Base-by-base conservation (phyloP, 1,140 invertebrate genomes). In the Ostrea edulis region DNA sequence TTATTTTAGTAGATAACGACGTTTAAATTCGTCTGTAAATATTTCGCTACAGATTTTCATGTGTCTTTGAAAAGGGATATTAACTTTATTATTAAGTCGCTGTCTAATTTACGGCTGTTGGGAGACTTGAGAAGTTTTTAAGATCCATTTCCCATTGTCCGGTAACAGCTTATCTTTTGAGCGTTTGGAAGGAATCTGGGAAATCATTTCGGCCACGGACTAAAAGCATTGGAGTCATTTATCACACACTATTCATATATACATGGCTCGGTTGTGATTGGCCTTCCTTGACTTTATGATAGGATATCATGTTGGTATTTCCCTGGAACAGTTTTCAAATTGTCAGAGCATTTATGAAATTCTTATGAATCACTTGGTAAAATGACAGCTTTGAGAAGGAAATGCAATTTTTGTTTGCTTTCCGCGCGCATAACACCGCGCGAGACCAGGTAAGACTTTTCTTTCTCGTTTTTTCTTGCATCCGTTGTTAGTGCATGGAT, bases 1-100 rank as follows among this genome's bases (percentile, higher is more conserved):
- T 77, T 77, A 77, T 77, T 77, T 77, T 29, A 77, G 68, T 77
- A 77, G 68, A 77, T 77, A 77, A 77, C 68, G 68, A 9, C 68
- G 68, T 77, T 77, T 77, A 77, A 77, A 77, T 77, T 77, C 68
- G 25, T 29, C 8, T 77, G 68, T 77, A 77, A 77, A 77, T 77
- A 77, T 77, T 77, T 25, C 68, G 35, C 25, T 77, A 29, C 14
- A 77, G 68, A 77, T 77, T 77, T 77, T 77, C 25, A 12, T 22
- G 14, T 0, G 68, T 44, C 68, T 29, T 9, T 25, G 22, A 77
- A 77, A 77, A 14, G 29, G 22, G 68, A 77, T 77, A 35, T 77
- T 77, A 77, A 77, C 25, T 77, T 77, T 7, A 77, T 77, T 29
- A 14, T 25, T 29, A 77, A 77, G 68, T 77, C 68, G 25, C 68